A percentile compares a stretch with the other conserved stretches of the same genome.
These are phyloP conservation scores for Clarias macrocephalus DNA, from an alignment of 2,113 vertebrate genomes.

Conservation along the genomic window DNA sequence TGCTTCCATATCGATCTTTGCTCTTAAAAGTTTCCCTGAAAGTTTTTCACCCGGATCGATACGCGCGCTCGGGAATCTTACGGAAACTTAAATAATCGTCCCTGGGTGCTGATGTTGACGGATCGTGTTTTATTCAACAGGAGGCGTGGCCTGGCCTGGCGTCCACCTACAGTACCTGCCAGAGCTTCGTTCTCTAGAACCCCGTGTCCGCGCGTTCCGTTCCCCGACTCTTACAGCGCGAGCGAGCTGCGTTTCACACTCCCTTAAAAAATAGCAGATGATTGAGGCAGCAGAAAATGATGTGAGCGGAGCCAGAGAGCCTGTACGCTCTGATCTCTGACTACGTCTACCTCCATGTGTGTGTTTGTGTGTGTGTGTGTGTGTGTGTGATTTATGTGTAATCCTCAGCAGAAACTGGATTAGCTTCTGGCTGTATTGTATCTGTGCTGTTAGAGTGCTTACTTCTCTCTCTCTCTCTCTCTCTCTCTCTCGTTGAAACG, in stretches of 20 bases:
- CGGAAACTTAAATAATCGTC: neutral
- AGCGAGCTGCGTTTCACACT: neutral
- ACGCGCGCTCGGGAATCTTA: neutral
- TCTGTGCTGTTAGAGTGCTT: slow-evolving; percentile 22
- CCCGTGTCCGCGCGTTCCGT: neutral
- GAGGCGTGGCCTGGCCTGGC: neutral
- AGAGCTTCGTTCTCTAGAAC: neutral
- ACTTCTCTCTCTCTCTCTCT: neutral
- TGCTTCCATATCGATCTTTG: neutral
- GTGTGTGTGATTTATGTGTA: slow-evolving; percentile 24
- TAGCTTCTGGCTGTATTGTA: slow-evolving; percentile 41
- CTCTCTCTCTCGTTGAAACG: neutral
- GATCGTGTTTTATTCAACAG: neutral
- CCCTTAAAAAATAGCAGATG: slow-evolving; percentile 9
- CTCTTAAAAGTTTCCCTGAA: neutral
- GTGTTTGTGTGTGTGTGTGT: slow-evolving; percentile 10
- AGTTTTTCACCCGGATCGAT: neutral
- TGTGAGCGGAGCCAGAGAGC: neutral
- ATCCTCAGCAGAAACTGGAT: slow-evolving; percentile 39
- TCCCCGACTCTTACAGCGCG: neutral
- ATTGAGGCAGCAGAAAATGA: slow-evolving; percentile 29
- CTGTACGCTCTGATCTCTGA: neutral
- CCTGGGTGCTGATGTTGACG: neutral
- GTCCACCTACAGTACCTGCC: neutral
- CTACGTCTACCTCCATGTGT: neutral